Conservation (phyloP, 2,888 invertebrate genomes). For the Cotesia congregata region DNA sequence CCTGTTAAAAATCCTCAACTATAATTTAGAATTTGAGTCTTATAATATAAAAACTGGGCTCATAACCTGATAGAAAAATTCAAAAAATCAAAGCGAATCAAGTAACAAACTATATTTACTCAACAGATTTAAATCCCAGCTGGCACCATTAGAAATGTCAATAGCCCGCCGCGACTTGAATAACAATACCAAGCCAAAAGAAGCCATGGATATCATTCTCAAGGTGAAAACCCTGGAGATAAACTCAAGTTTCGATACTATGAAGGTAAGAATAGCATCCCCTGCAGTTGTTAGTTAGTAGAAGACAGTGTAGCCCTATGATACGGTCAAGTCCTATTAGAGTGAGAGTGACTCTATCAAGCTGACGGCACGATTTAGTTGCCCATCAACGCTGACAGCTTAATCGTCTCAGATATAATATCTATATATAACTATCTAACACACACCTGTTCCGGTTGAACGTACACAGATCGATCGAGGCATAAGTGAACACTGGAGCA, state of each 20-base stretch:
- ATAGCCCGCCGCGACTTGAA: not conserved
- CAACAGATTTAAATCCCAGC: conserved; percentile 1
- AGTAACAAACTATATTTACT: no score
- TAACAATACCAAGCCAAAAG: not conserved
- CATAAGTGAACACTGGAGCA: conserved; percentile 51
- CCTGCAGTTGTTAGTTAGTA: not conserved
- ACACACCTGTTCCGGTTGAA: conserved; percentile 4
- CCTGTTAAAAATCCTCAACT: no score
- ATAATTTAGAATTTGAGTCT: no score
- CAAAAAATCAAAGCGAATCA: no score
- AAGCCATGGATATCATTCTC: not conserved
- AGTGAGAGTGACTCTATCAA: conserved; percentile 3
- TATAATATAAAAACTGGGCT: no score
- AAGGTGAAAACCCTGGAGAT: conserved; percentile 13
- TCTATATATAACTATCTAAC: not conserved
- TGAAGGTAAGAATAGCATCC: conserved; percentile 19
- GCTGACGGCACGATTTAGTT: conserved; percentile 6
- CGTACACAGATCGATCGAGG: conserved; percentile 41
- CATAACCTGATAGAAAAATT: no score
- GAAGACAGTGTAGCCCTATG: not conserved
- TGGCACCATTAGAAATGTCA: conserved; percentile 10
- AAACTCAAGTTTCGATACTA: conserved; percentile 19
- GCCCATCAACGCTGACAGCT: not conserved
- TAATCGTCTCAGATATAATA: conserved; percentile 23
- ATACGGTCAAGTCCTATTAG: not conserved